phyloP scores from a whole-genome alignment of 2,888 invertebrate genomes.

The Pseudoips prasinana region DNA sequence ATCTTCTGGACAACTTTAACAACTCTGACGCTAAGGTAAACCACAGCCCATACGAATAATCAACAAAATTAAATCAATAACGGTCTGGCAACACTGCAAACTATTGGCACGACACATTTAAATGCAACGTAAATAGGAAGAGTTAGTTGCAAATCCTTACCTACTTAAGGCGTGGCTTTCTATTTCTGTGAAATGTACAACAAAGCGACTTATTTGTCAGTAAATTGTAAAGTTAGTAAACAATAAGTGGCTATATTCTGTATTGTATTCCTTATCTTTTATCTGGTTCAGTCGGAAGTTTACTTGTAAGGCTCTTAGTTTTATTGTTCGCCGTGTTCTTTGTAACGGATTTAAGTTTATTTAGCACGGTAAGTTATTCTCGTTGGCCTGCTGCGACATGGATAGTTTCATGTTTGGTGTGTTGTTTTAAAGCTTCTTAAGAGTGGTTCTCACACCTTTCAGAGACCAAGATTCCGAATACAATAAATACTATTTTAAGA shows the following conservation, averaged over 20 bases:
- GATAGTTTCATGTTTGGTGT: constrained; percentile 1
- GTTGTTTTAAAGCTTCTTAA: constrained; percentile 5
- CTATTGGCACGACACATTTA: too few relatives aligned
- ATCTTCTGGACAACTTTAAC: too few relatives aligned
- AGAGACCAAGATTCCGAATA: constrained; percentile 4
- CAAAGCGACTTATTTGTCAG: constrained; percentile 5
- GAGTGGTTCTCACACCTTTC: constrained; percentile 4
- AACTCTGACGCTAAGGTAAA: too few relatives aligned
- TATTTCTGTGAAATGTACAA: not conserved
- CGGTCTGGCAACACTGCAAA: too few relatives aligned
- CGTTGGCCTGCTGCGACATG: constrained; percentile 1
- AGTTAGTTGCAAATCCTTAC: too few relatives aligned
- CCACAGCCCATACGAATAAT: too few relatives aligned
- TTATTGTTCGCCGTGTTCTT: constrained; percentile 7
- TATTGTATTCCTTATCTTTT: constrained; percentile 1
- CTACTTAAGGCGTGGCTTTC: not conserved
- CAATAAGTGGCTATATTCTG: constrained; percentile 1
- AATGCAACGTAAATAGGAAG: too few relatives aligned
- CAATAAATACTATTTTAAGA: too few relatives aligned
- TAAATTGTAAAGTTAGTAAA: constrained; percentile 6
- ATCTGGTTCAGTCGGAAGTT: constrained; percentile 1
- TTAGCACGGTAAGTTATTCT: constrained; percentile 5
- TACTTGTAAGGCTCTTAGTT: constrained; percentile 7
- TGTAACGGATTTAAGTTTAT: constrained; percentile 9
- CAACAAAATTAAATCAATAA: too few relatives aligned